These are phyloP conservation scores for Parauchenoglanis ngamensis DNA, from an alignment of 2,797 vertebrate genomes.

Conservation along the genomic window DNA sequence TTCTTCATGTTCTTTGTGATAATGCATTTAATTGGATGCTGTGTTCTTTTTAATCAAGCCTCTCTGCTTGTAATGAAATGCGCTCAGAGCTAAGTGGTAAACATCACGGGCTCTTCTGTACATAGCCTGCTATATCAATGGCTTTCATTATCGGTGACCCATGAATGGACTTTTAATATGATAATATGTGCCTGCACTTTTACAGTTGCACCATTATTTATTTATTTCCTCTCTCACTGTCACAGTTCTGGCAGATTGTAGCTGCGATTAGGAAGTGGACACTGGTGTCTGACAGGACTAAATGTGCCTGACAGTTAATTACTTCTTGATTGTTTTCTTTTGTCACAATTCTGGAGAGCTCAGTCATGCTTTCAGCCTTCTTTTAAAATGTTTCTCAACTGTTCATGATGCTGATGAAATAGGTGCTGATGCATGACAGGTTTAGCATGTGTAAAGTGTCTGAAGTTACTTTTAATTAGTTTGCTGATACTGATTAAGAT, in stretches of 20 bases:
- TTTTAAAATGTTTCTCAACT: constrained; percentile 25
- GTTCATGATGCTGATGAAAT: constrained; percentile 6
- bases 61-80: constrained; percentile 45
- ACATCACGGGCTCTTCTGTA: constrained; percentile 27
- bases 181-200: constrained; percentile 35
- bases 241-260: constrained; percentile 58
- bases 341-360: constrained; percentile 2
- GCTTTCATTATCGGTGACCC: constrained; percentile 45
- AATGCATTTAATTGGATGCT: constrained; percentile 30
- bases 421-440: not conserved
- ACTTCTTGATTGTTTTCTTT: constrained; percentile 61
- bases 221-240: constrained; percentile 27
- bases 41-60: constrained; percentile 49
- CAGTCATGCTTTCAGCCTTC: not conserved
- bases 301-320: constrained; percentile 72
- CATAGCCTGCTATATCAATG: constrained; percentile 39
- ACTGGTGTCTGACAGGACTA: constrained; percentile 57
- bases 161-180: constrained; percentile 50
- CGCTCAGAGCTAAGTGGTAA: constrained; percentile 42
- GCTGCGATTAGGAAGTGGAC: constrained; percentile 59
- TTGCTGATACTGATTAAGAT: constrained; percentile 8
- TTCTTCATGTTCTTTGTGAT: constrained; percentile 33
- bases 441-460: constrained; percentile 19
- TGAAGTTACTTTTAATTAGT: constrained; percentile 7
- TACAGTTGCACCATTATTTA: constrained; percentile 18